A percentile compares a stretch with the other conserved stretches of the same genome.
These are phyloP conservation scores for Misgurnus anguillicaudatus DNA, from an alignment of 2,113 vertebrate species.

Conservation along the genomic window DNA sequence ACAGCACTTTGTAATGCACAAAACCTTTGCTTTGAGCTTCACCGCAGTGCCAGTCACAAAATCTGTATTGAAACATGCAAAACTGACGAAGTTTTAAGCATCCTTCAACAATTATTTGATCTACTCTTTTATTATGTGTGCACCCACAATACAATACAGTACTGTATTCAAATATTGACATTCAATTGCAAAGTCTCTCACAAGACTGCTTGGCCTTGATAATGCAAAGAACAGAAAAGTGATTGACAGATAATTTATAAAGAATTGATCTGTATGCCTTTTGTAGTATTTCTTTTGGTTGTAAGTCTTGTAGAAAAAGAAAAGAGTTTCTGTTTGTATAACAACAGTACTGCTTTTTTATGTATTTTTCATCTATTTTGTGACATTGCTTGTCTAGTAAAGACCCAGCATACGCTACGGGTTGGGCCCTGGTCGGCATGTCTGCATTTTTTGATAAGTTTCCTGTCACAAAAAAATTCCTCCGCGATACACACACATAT, in stretches of 20 bases:
- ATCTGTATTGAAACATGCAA: background rate
- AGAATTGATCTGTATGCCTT: background rate
- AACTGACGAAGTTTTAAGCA: background rate
- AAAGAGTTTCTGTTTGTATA: too few relatives aligned
- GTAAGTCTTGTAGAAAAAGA: too few relatives aligned
- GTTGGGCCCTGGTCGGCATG: background rate
- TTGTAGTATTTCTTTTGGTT: background rate
- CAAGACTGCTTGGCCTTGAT: background rate
- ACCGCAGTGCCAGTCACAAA: background rate
- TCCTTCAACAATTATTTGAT: background rate
- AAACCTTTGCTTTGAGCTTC: background rate
- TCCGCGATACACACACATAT: slow-evolving; percentile 45
- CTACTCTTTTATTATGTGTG: background rate
- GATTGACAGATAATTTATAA: background rate
- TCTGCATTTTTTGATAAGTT: background rate
- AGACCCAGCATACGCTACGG: background rate
- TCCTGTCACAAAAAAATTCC: slow-evolving; percentile 23
- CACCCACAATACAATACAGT: too few relatives aligned
- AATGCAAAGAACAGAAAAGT: background rate
- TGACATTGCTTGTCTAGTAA: background rate
- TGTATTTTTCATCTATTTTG: too few relatives aligned
- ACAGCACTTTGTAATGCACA: background rate
- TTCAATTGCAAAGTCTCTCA: background rate
- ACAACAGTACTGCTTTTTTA: too few relatives aligned
- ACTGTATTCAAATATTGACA: background rate